Conservation (phyloP, 1,140 invertebrate species). For the Venturia canescens region DNA sequence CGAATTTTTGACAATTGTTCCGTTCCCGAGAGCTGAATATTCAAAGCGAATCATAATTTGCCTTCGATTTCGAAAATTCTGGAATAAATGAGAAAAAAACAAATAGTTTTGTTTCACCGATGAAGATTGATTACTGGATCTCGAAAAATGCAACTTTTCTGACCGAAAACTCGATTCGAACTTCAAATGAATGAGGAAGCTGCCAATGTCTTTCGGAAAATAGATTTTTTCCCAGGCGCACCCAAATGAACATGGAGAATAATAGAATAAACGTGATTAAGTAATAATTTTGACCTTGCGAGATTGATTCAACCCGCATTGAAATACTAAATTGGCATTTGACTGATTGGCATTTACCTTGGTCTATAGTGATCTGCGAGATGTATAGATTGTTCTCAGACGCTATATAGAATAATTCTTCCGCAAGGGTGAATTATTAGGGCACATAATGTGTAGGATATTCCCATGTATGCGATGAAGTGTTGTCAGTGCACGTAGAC, state of each 20-base stretch:
- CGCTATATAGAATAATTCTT: constrained; percentile 55
- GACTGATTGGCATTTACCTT: constrained; percentile 46
- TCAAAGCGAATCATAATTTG: too few relatives aligned
- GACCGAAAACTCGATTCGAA: too few relatives aligned
- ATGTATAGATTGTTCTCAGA: constrained; percentile 40
- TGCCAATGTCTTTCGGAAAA: too few relatives aligned
- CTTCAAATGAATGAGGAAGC: too few relatives aligned
- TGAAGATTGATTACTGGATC: too few relatives aligned
- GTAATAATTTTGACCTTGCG: constrained; percentile 47
- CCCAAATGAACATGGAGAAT: neutral
- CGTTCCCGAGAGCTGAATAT: too few relatives aligned
- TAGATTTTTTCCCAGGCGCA: too few relatives aligned
- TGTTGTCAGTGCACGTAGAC: constrained; percentile 46
- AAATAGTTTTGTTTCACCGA: too few relatives aligned
- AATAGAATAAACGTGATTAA: neutral
- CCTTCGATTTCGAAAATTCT: too few relatives aligned
- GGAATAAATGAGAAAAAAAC: too few relatives aligned
- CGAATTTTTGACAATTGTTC: too few relatives aligned
- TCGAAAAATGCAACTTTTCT: too few relatives aligned
- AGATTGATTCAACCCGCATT: constrained; percentile 46
- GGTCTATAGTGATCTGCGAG: constrained; percentile 33
- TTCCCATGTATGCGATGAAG: constrained; percentile 36
- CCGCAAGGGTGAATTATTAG: constrained; percentile 70
- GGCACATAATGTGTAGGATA: constrained; percentile 69
- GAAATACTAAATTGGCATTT: constrained; percentile 52